These are phyloP conservation scores for Drosophila seclusa DNA, from an alignment of 2,888 invertebrate species.

Conservation along the genomic window DNA sequence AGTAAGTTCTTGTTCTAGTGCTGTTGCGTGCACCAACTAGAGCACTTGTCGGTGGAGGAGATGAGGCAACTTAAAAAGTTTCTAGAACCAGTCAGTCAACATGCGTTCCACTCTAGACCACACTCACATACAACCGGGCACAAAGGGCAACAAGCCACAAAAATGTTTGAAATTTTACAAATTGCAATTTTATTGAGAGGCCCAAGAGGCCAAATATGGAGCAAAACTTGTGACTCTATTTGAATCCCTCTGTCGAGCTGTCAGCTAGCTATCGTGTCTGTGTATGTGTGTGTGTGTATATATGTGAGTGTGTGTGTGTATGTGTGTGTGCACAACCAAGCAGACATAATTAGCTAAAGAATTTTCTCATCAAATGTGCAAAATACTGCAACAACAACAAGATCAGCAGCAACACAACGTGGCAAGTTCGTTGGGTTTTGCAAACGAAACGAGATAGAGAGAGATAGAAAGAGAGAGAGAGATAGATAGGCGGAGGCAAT, in stretches of 20 bases:
- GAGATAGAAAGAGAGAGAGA: neutral
- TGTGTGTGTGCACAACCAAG: slow-evolving; percentile 63
- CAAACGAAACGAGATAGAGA: slow-evolving; percentile 13
- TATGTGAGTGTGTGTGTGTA: slow-evolving; percentile 19
- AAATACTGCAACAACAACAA: slow-evolving; percentile 49
- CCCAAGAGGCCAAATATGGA: slow-evolving; percentile 55
- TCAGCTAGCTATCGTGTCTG: neutral
- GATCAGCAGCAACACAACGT: slow-evolving; percentile 6
- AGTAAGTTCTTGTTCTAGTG: slow-evolving; percentile 21
- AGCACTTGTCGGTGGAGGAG: slow-evolving; percentile 46
- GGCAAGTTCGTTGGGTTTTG: slow-evolving; percentile 20
- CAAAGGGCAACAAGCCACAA: slow-evolving; percentile 71
- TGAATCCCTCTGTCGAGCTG: slow-evolving; percentile 35
- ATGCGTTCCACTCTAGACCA: slow-evolving; percentile 58
- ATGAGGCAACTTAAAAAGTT: slow-evolving; percentile 59
- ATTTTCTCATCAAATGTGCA: slow-evolving; percentile 78
- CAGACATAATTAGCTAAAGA: slow-evolving; percentile 75
- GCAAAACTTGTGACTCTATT: slow-evolving; percentile 63
- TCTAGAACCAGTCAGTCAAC: slow-evolving; percentile 50
- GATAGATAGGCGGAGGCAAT: slow-evolving; percentile 40
- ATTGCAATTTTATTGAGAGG: slow-evolving; percentile 72
- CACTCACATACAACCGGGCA: slow-evolving; percentile 39
- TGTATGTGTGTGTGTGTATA: neutral
- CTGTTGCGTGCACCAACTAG: slow-evolving; percentile 35
- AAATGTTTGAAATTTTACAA: slow-evolving; percentile 74